Evolutionary conservation across 1,140 invertebrate genomes (phyloP).

Genomic region (Drosophila pachea): DNA sequence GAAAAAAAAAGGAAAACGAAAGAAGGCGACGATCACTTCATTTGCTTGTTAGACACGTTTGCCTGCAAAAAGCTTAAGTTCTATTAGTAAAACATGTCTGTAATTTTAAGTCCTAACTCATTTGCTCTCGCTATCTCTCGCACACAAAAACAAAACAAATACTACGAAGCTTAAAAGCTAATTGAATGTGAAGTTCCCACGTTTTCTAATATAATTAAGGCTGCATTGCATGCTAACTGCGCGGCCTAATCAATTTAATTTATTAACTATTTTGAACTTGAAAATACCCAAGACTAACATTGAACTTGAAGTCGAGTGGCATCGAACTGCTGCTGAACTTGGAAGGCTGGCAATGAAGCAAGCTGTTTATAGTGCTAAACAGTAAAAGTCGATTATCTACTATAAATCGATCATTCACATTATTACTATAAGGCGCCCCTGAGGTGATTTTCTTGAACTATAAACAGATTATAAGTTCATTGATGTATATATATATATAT

Average conservation of each 20-base stretch:
- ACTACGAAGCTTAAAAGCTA: slow-evolving; percentile 26
- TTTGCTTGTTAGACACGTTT: slow-evolving; percentile 37
- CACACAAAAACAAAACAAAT: slow-evolving; percentile 20
- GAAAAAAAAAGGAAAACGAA: slow-evolving; percentile 10
- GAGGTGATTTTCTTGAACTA: slow-evolving; percentile 6
- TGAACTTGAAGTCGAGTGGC: slow-evolving; percentile 1
- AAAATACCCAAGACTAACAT: slow-evolving; percentile 15
- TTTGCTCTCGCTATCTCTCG: slow-evolving; percentile 17
- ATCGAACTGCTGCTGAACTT: slow-evolving; percentile 11
- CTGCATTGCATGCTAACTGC: slow-evolving; percentile 50
- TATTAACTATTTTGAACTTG: slow-evolving; percentile 19
- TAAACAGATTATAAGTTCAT: slow-evolving; percentile 6
- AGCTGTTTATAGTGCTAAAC: background rate
- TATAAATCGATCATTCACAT: slow-evolving; percentile 12
- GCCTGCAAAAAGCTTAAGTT: slow-evolving; percentile 33
- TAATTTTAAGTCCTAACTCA: slow-evolving; percentile 19
- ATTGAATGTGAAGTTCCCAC: slow-evolving; percentile 24
- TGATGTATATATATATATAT: background rate
- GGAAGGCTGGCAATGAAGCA: slow-evolving; percentile 26
- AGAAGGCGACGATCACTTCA: slow-evolving; percentile 60
- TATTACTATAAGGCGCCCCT: slow-evolving; percentile 1
- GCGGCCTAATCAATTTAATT: slow-evolving; percentile 19
- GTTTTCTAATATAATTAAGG: slow-evolving; percentile 30
- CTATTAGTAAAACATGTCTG: slow-evolving; percentile 15
- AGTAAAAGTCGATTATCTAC: slow-evolving; percentile 7